These are phyloP conservation scores for Eueremaeus valkanovi DNA, from an alignment of 2,888 invertebrate species.

Conservation along the genomic window DNA sequence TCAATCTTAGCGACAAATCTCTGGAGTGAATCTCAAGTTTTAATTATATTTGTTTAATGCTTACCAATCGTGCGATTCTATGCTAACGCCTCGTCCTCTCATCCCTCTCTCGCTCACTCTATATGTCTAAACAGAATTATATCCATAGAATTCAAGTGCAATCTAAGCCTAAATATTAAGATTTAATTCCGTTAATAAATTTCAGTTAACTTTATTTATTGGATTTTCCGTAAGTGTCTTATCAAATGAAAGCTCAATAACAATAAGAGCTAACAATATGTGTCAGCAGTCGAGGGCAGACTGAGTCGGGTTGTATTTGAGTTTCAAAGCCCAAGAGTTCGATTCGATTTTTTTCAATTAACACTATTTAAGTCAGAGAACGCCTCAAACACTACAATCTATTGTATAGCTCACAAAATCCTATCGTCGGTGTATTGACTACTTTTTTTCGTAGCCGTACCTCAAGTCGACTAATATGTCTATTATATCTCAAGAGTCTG, in stretches of 20 bases:
- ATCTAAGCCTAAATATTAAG: not conserved
- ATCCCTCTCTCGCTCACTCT: no score
- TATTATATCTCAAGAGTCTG: no score
- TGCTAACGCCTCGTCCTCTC: not conserved
- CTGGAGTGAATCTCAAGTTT: constrained; percentile 1
- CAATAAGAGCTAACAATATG: not conserved
- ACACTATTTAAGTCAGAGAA: not conserved
- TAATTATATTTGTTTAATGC: constrained; percentile 32
- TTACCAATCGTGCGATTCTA: not conserved
- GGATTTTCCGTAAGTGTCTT: not conserved
- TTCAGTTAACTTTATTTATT: constrained; percentile 2
- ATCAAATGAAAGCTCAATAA: not conserved
- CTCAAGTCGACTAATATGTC: no score
- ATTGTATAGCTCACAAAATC: no score
- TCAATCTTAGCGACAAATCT: constrained; percentile 23
- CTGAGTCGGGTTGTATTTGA: not conserved
- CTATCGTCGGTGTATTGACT: no score
- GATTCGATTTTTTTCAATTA: constrained; percentile 25
- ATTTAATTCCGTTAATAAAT: not conserved
- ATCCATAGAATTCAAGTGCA: no score
- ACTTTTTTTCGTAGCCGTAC: no score
- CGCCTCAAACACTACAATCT: no score
- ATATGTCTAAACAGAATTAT: no score
- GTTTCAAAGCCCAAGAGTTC: constrained; percentile 9
- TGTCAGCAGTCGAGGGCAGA: not conserved